Evolutionary conservation across 2,888 invertebrate species (phyloP).

Genomic region (Erebia palarica): DNA sequence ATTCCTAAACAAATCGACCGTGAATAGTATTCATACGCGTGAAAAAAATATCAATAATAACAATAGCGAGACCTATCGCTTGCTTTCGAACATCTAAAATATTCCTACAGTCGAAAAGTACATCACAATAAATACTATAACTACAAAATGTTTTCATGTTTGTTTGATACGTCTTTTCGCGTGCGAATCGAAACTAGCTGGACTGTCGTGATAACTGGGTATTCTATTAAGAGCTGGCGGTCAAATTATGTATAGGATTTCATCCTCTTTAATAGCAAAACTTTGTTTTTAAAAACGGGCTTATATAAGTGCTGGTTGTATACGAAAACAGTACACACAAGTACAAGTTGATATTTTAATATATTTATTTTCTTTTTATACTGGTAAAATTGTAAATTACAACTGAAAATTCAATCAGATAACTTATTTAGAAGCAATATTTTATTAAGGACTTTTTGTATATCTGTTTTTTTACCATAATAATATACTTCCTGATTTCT

Average conservation of each 20-base stretch:
- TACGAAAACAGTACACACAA: no score
- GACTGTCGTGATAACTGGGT: slow-evolving; percentile 19
- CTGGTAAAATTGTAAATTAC: no score
- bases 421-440: no score
- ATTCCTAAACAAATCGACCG: slow-evolving; percentile 8
- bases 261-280: background rate
- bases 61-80: slow-evolving; percentile 53
- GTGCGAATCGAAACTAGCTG: slow-evolving; percentile 23
- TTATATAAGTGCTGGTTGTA: background rate
- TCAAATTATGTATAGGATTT: background rate
- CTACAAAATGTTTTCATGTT: slow-evolving; percentile 49
- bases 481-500: no score
- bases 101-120: slow-evolving; percentile 56
- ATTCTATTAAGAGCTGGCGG: slow-evolving; percentile 6
- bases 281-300: background rate
- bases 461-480: no score
- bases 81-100: slow-evolving; percentile 39
- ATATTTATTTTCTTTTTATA: no score
- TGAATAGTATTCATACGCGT: slow-evolving; percentile 41
- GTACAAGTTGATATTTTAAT: no score
- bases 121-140: slow-evolving; percentile 78
- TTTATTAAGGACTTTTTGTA: no score
- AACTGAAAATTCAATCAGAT: no score
- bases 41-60: slow-evolving; percentile 49
- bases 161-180: slow-evolving; percentile 27